Base-by-base conservation (phyloP, 1,140 invertebrate genomes). In the Tenebrio molitor region DNA sequence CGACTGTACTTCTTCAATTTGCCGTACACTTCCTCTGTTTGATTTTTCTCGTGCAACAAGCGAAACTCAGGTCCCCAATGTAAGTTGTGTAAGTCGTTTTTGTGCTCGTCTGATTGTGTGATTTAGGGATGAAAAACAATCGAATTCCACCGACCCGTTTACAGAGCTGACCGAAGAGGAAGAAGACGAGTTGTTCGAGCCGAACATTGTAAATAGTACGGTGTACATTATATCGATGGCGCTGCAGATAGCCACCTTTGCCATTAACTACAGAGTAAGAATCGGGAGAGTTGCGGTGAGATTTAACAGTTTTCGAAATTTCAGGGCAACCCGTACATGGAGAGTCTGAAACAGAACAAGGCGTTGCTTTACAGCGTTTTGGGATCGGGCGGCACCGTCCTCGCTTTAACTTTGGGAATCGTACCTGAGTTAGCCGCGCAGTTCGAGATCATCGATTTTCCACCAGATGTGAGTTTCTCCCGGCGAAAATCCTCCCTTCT, bases 161-260 rank as follows among this genome's bases (percentile, higher is more conserved):
- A 50, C 25, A 50, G 16, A 29, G 36, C 19, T 68, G 6, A 68
- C 65, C 7, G 79, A 81, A 77, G 89, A 90, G 12, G 93, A 97
- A 78, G 89, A 97, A 76, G 93, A 97, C 71, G 90, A 92, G 63
- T 90, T 92, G 77, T 99, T 99, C 84, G 89, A 95, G 82, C 95
- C 97, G 25, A 97, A 93, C 84, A 87, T 99, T 44, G 86, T 99
- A 5, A 99, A 99, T 82, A 98, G 96, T 77, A 98, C 97, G 16
- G 97, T 99, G 2, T 99, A 99, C 83, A 95, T 99, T 50, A 97
- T 99, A 76, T 98, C 97, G 5, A 93, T 99, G 90, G 91, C 96
- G 5, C 85, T 99, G 64, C 98, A 99, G 88, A 91, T 99, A 70
- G 95, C 96, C 5, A 99, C 97, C 34, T 99, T 99, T 86, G 96